Evolutionary conservation across 2,113 vertebrate species (phyloP), one percentile per base, ranked within the genome.

Genomic region (Herpetotheres cachinnans): DNA sequence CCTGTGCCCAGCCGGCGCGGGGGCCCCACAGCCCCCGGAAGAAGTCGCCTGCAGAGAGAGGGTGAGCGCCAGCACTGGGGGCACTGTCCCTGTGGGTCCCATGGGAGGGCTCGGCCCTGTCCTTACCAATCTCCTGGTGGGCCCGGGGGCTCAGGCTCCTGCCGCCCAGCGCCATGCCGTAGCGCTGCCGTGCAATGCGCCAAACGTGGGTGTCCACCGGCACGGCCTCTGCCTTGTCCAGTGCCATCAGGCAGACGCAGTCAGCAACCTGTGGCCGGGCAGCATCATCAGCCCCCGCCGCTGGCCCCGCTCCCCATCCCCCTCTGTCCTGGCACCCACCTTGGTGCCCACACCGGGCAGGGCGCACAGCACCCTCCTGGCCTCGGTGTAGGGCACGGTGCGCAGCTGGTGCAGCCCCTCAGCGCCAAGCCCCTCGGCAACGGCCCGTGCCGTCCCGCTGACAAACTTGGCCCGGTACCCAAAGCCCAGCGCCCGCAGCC

Each of bases 141-240:
- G 99, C 96, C 40, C 98, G 98, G 30, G 98, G 97, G 1, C 99
- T 99, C 89, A 99, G 97, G 71, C 93, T 99, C 93, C 98, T 98
- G 73, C 98, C 91, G 1, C 97, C 97, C 55, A 98, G 84, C 2
- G 82, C 93, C 70, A 97, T 96, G 11, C 94, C 92, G 5, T 99
- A 99, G 96, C 99, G 99, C 50, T 99, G 98, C 47, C 96, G 98
- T 2, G 99, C 99, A 2, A 99, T 99, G 95, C 99, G 99, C 99
- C 99, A 99, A 58, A 99, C 96, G 0, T 99, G 99, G 19, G 99
- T 98, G 40, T 99, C 99, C 82, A 99, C 97, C 0, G 99, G 99
- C 58, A 99, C 98, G 0, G 99, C 99, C n/a, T 99, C 98, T 0
- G 98, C 81, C 95, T 99, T 99, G 97, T 99, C 99, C 93, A 99